Conservation (phyloP, 2,113 vertebrate genomes). For the Nycticryphes semicollaris region DNA sequence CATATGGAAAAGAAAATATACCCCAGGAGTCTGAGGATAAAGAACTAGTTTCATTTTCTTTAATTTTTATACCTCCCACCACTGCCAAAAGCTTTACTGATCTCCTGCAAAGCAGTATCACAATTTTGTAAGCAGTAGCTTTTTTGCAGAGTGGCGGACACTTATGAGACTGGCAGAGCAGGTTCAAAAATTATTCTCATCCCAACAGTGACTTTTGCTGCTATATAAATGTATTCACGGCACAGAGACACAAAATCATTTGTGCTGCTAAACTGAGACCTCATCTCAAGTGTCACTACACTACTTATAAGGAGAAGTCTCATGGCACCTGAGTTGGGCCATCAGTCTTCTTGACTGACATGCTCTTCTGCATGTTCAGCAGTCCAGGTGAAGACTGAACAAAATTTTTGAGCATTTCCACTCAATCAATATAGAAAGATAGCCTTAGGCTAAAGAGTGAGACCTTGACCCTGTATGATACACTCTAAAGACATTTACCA, state of each 20-base stretch:
- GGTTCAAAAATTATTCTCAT: neutral
- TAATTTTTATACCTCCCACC: neutral
- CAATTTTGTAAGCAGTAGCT: neutral
- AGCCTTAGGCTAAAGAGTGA: neutral
- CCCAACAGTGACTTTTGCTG: neutral
- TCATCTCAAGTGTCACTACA: neutral
- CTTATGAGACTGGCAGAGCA: neutral
- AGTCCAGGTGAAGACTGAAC: neutral
- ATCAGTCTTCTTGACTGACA: neutral
- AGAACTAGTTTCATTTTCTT: neutral
- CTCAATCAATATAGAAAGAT: neutral
- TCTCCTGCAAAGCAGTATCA: neutral
- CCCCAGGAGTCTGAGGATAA: neutral
- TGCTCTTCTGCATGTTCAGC: neutral
- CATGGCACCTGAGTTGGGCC: neutral
- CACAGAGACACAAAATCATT: neutral
- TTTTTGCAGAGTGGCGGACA: neutral
- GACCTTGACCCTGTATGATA: neutral
- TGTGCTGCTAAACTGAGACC: neutral
- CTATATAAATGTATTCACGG: neutral
- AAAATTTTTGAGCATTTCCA: neutral
- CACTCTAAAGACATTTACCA: neutral
- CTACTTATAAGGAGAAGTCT: neutral
- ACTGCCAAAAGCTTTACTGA: neutral
- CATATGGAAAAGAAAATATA: neutral